phyloP scores from a whole-genome alignment of 2,888 invertebrate species.

The Brachyptera risi region DNA sequence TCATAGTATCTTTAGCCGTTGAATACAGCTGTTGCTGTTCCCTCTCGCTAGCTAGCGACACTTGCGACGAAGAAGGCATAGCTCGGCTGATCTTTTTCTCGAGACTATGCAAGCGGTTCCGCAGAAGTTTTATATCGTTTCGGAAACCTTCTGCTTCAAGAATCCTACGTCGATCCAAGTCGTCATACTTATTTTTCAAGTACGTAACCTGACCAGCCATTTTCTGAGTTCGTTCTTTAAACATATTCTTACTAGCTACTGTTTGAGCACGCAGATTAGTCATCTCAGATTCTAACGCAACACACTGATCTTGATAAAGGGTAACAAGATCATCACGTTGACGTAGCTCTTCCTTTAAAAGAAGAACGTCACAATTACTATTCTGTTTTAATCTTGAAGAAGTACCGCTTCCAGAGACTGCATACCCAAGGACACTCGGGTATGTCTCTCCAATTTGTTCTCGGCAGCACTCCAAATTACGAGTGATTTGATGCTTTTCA shows the following conservation, averaged over 20 bases:
- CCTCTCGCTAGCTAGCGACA: slow-evolving; percentile 38
- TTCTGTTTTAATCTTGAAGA: not conserved
- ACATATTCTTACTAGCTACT: slow-evolving; percentile 5
- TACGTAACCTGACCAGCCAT: slow-evolving; percentile 42
- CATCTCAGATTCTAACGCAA: slow-evolving; percentile 16
- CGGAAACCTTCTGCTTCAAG: slow-evolving; percentile 47
- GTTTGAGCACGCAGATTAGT: slow-evolving; percentile 6
- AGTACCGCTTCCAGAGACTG: slow-evolving; percentile 16
- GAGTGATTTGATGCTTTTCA: slow-evolving; percentile 37
- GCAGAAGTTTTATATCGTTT: slow-evolving; percentile 44
- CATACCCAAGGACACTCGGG: slow-evolving; percentile 1
- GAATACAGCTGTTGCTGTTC: not conserved
- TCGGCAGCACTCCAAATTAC: slow-evolving; percentile 21
- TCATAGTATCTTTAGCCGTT: not conserved
- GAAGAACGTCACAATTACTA: not conserved
- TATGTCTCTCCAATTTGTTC: slow-evolving; percentile 16
- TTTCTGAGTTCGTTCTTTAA: slow-evolving; percentile 41
- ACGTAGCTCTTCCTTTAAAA: slow-evolving; percentile 14
- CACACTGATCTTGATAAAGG: slow-evolving; percentile 22
- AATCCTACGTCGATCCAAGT: slow-evolving; percentile 43
- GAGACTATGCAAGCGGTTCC: slow-evolving; percentile 42
- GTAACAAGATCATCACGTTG: slow-evolving; percentile 21
- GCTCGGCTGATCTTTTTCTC: slow-evolving; percentile 35
- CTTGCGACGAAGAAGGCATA: slow-evolving; percentile 36
- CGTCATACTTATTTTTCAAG: slow-evolving; percentile 44